phyloP scores from a whole-genome alignment of 2,113 vertebrate species.

The Notechis scutatus region DNA sequence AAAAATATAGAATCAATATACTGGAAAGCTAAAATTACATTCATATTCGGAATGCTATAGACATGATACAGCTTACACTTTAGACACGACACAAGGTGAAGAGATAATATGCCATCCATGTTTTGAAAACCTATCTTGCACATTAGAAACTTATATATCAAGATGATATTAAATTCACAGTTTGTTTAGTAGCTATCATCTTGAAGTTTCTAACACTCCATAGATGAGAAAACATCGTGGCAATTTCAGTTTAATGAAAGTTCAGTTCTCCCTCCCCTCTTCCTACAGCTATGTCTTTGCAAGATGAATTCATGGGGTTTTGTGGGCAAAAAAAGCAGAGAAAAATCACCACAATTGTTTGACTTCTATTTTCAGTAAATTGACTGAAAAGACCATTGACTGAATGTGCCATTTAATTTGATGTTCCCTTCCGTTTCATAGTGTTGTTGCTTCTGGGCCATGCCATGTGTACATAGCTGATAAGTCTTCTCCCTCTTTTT shows the following conservation, averaged over 20 bases:
- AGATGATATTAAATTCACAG: not conserved
- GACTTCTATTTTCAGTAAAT: conserved; percentile 22
- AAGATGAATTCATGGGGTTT: not conserved
- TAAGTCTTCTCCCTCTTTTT: conserved; percentile 47
- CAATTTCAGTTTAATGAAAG: not conserved
- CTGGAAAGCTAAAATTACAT: not conserved
- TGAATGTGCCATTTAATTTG: conserved; percentile 1
- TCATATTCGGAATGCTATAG: not conserved
- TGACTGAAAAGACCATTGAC: conserved; percentile 25
- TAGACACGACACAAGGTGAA: too few species aligned
- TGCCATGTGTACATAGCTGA: conserved; percentile 55
- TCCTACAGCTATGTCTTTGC: not conserved
- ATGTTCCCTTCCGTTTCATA: conserved; percentile 46
- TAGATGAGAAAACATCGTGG: not conserved
- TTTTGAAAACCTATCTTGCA: not conserved
- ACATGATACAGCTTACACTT: not conserved
- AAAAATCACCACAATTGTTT: not conserved
- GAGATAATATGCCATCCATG: not conserved
- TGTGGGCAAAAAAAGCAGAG: not conserved
- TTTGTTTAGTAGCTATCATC: not conserved
- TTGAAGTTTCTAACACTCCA: not conserved
- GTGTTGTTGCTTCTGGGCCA: conserved; percentile 41
- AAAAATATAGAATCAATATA: not conserved
- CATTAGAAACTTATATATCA: not conserved
- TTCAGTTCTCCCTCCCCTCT: not conserved